phyloP scores from a whole-genome alignment of 2,797 vertebrate species.

The Iguana delicatissima region DNA sequence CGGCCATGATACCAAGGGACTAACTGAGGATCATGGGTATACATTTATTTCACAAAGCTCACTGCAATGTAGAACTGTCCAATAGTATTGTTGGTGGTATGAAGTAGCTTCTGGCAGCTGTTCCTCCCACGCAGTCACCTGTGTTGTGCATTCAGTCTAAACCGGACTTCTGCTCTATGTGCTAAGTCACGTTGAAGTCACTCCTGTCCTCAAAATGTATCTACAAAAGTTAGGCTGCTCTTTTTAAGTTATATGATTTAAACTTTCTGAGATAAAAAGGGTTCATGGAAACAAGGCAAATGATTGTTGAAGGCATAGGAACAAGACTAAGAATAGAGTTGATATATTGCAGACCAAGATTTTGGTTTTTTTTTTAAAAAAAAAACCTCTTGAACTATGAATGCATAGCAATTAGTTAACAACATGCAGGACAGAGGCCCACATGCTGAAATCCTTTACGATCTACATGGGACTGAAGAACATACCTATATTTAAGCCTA shows the following conservation, averaged over 20 bases:
- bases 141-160: neutral
- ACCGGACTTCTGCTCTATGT: neutral
- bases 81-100: neutral
- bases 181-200: neutral
- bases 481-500: neutral
- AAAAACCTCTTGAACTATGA: neutral
- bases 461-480: too few species aligned
- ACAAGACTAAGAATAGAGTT: neutral
- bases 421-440: neutral
- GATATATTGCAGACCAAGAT: neutral
- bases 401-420: slow-evolving; percentile 17
- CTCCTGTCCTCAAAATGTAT: neutral
- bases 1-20: neutral
- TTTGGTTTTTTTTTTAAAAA: too few species aligned
- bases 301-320: neutral
- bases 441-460: neutral
- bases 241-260: neutral
- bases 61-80: neutral
- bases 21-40: neutral
- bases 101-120: too few species aligned
- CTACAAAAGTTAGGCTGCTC: neutral
- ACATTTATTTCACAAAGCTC: neutral
- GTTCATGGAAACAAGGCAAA: neutral
- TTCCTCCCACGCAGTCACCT: neutral
- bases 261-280: neutral